Percentiles rank a stretch among this genome's conserved stretches.
Conservation (phyloP, 2,888 invertebrate genomes). For the Acrobasis suavella region DNA sequence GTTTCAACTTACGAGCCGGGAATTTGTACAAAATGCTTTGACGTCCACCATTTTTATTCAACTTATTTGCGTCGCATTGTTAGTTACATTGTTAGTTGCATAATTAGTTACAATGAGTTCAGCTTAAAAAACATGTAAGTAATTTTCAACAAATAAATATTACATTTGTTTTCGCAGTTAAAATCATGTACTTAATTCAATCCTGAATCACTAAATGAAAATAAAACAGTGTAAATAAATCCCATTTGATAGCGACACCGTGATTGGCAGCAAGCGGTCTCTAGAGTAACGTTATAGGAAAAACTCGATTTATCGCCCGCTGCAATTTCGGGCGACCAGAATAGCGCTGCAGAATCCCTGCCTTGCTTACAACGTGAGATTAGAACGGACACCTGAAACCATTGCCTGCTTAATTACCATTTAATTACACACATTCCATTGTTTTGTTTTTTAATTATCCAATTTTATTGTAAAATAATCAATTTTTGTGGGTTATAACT, state of each 20-base stretch:
- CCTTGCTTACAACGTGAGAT: slow-evolving; percentile 47
- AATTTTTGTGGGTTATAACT: slow-evolving; percentile 23
- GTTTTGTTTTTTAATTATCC: slow-evolving; percentile 23
- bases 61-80: too few relatives aligned
- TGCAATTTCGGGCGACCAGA: slow-evolving; percentile 12
- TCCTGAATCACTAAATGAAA: not conserved
- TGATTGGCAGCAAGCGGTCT: slow-evolving; percentile 15
- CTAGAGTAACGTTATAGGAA: slow-evolving; percentile 15
- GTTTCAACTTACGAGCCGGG: too few relatives aligned
- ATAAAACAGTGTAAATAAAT: slow-evolving; percentile 19
- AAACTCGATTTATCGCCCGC: slow-evolving; percentile 13
- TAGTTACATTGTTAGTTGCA: too few relatives aligned
- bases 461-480: slow-evolving; percentile 11
- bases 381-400: slow-evolving; percentile 63
- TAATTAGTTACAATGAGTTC: too few relatives aligned
- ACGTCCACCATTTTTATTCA: too few relatives aligned
- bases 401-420: slow-evolving; percentile 55
- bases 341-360: slow-evolving; percentile 27
- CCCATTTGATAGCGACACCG: slow-evolving; percentile 11
- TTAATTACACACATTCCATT: slow-evolving; percentile 53
- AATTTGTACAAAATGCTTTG: too few relatives aligned
- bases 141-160: too few relatives aligned
- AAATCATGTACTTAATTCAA: not conserved
- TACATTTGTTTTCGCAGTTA: not conserved
- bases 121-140: too few relatives aligned